Conservation (phyloP, 2,797 vertebrate species). For the Pristis pectinata region DNA sequence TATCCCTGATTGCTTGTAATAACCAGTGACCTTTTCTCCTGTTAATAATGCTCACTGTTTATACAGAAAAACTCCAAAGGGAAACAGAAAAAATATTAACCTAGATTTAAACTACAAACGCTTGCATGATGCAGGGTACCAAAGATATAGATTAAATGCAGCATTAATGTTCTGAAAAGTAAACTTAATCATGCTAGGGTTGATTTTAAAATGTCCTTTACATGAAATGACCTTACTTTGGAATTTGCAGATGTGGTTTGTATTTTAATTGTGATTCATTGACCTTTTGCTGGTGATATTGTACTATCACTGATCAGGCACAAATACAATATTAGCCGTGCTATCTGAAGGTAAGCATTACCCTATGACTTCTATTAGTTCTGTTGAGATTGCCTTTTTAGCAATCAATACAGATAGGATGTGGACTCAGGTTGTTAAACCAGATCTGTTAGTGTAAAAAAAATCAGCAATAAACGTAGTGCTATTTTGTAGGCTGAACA, state of each 20-base stretch:
- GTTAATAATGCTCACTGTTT: not conserved
- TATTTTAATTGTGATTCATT: conserved; percentile 32
- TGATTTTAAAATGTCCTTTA: not conserved
- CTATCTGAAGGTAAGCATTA: conserved; percentile 15
- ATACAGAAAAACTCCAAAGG: not conserved
- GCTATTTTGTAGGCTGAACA: conserved; percentile 49
- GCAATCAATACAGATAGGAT: conserved; percentile 49
- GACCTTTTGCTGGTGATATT: conserved; percentile 30
- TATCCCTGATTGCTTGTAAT: not conserved
- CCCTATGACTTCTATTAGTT: conserved; percentile 43
- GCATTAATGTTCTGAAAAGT: conserved; percentile 1
- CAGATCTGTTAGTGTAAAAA: conserved; percentile 41
- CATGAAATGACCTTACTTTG: not conserved
- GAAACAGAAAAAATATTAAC: not conserved
- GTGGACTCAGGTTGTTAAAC: conserved; percentile 43
- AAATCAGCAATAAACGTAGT: conserved; percentile 50
- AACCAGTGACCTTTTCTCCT: not conserved
- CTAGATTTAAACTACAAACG: not conserved
- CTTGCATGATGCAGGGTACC: not conserved
- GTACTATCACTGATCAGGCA: not conserved
- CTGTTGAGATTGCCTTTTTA: conserved; percentile 45
- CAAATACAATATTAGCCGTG: not conserved
- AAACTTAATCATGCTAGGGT: not conserved
- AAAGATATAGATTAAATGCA: not conserved
- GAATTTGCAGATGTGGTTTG: not conserved